These are phyloP conservation scores for Acropora tenuis DNA, from an alignment of 64 coral and sea anemone species.

Conservation along the genomic window DNA sequence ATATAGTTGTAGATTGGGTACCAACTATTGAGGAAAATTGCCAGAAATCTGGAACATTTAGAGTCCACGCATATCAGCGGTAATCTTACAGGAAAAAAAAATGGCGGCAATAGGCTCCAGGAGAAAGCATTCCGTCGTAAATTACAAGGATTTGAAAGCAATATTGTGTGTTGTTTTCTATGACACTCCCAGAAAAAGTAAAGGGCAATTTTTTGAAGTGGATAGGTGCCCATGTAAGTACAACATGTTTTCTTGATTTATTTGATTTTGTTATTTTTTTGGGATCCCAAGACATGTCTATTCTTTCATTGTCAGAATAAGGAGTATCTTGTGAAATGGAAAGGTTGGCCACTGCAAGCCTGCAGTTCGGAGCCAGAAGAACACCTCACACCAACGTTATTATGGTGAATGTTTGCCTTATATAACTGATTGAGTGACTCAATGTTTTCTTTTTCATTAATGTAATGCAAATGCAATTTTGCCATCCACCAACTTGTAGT, in stretches of 20 bases:
- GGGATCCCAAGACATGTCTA: constrained; percentile 9
- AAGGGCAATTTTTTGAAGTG: constrained; percentile 37
- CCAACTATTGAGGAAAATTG: background rate
- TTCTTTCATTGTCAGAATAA: constrained; percentile 38
- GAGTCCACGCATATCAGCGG: background rate
- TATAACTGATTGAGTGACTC: background rate
- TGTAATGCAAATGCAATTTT: constrained; percentile 3
- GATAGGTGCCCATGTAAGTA: background rate
- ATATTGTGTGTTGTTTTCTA: background rate
- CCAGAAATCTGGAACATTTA: constrained; percentile 50
- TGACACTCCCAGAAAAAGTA: constrained; percentile 46
- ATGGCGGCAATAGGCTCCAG: constrained; percentile 12
- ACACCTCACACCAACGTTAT: constrained; percentile 19
- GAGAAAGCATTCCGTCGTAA: too few relatives aligned
- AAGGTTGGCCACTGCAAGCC: constrained; percentile 26
- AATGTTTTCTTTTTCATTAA: background rate
- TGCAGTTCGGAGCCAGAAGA: constrained; percentile 38
- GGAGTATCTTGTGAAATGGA: constrained; percentile 52
- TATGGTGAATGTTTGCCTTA: constrained; percentile 25
- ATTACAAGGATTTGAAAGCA: too few relatives aligned
- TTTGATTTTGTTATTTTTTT: constrained; percentile 24
- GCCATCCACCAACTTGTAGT: constrained; percentile 1
- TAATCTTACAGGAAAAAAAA: constrained; percentile 15
- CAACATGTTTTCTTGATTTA: background rate
- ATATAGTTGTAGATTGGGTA: too few relatives aligned